Percentiles rank a stretch among this genome's conserved stretches.
Evolutionary conservation across 2,888 invertebrate species (phyloP).

Genomic region (Acholoe squamosa): DNA sequence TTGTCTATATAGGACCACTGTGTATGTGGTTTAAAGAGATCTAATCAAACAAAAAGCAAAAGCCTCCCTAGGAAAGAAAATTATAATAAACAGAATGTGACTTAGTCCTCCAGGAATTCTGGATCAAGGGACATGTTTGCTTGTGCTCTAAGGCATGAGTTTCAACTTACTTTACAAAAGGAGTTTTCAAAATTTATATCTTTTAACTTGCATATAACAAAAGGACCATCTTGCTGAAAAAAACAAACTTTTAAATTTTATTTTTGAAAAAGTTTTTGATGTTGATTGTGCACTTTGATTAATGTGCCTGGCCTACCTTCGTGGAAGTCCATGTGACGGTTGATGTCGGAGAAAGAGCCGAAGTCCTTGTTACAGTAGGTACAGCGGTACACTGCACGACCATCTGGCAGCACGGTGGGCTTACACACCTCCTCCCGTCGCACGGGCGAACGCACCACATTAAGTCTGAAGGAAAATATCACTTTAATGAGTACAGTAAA

Average conservation of each 20-base stretch:
- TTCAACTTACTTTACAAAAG: not conserved
- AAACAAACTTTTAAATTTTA: not conserved
- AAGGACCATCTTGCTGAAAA: not conserved
- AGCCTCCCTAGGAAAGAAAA: no score
- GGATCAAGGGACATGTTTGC: no score
- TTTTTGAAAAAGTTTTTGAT: no score
- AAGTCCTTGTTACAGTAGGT: slow-evolving; percentile 83
- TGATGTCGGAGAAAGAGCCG: slow-evolving; percentile 83
- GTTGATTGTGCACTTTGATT: not conserved
- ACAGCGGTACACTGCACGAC: slow-evolving; percentile 82
- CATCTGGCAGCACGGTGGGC: slow-evolving; percentile 80
- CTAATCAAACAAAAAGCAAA: no score
- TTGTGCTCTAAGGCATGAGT: no score
- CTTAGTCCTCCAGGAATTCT: no score
- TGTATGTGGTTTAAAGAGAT: no score
- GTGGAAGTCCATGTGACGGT: slow-evolving; percentile 84
- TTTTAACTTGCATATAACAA: no score
- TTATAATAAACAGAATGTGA: no score
- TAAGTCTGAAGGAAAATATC: slow-evolving; percentile 77
- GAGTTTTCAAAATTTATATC: no score
- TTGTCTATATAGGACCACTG: no score
- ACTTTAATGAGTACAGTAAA: no score
- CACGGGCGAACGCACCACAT: slow-evolving; percentile 80
- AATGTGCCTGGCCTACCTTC: slow-evolving; percentile 78
- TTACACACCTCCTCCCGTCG: slow-evolving; percentile 81